Percentiles rank a stretch among this genome's conserved stretches.
These are phyloP conservation scores for Nettapus auritus DNA, from an alignment of 2,113 vertebrate species.

Conservation along the genomic window DNA sequence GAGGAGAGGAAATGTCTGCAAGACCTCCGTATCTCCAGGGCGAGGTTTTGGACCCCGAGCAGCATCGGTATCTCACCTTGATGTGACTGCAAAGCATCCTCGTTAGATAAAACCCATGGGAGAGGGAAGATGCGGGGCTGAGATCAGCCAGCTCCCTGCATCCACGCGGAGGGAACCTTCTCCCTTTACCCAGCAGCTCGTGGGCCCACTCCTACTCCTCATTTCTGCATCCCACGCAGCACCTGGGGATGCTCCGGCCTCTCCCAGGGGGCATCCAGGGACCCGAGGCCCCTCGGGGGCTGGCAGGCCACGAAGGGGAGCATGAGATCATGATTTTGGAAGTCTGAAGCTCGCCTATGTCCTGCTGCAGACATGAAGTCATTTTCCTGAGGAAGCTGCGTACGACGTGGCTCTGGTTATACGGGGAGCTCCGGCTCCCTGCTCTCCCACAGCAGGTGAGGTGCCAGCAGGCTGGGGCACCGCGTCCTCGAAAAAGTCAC, in stretches of 20 bases:
- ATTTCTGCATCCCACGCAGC: accelerated
- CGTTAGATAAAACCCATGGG: background rate
- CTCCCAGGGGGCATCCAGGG: background rate
- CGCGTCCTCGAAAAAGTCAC: background rate
- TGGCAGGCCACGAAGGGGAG: background rate
- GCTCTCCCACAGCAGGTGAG: background rate
- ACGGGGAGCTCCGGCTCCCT: background rate
- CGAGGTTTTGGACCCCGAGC: background rate
- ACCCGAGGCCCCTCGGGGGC: background rate
- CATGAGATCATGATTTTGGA: conserved; percentile 47
- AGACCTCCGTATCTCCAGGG: background rate
- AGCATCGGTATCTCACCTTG: accelerated
- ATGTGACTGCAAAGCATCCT: accelerated
- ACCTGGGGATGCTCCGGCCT: background rate
- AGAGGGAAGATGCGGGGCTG: background rate
- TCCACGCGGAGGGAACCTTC: background rate
- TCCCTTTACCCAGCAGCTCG: background rate
- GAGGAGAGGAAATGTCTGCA: background rate
- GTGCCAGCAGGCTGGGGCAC: background rate
- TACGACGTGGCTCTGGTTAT: conserved; percentile 20
- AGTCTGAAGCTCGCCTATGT: background rate
- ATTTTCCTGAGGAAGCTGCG: conserved; percentile 62
- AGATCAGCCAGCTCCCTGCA: background rate
- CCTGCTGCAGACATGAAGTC: conserved; percentile 61
- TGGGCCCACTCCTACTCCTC: background rate